A percentile compares a stretch with the other conserved stretches of the same genome.
Evolutionary conservation across 2,888 invertebrate species (phyloP).

Genomic region (Geophilus truncorum): DNA sequence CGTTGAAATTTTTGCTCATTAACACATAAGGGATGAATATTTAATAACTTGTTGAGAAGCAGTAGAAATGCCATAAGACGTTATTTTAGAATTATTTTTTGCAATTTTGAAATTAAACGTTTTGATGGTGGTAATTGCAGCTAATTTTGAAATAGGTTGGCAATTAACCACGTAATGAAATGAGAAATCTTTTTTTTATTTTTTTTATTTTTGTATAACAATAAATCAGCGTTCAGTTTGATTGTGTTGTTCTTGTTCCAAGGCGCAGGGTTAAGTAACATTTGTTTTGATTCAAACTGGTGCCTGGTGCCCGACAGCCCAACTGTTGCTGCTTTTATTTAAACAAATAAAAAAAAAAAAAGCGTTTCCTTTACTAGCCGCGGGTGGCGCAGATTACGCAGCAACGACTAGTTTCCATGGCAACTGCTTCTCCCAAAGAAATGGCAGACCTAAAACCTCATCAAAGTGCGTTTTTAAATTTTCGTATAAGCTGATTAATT

Average conservation of each 20-base stretch:
- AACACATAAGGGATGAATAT: neutral
- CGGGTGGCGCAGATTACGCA: neutral
- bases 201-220: neutral
- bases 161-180: too few relatives aligned
- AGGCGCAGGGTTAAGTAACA: neutral
- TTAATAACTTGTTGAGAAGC: neutral
- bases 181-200: too few relatives aligned
- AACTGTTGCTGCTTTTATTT: neutral
- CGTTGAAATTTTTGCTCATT: neutral
- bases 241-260: neutral
- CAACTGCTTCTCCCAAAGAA: neutral
- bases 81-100: neutral
- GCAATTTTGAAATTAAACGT: too few relatives aligned
- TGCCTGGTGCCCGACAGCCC: too few relatives aligned
- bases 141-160: too few relatives aligned
- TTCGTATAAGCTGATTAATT: neutral
- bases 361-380: neutral
- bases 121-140: too few relatives aligned
- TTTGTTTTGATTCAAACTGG: neutral
- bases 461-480: neutral
- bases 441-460: neutral
- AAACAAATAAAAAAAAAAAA: too few relatives aligned
- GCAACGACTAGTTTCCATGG: neutral
- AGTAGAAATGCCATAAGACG: neutral
- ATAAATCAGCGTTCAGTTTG: neutral